A percentile compares a stretch with the other conserved stretches of the same genome.
Conservation (phyloP, 2,113 vertebrate genomes). For the Laterallus jamaicensis region DNA sequence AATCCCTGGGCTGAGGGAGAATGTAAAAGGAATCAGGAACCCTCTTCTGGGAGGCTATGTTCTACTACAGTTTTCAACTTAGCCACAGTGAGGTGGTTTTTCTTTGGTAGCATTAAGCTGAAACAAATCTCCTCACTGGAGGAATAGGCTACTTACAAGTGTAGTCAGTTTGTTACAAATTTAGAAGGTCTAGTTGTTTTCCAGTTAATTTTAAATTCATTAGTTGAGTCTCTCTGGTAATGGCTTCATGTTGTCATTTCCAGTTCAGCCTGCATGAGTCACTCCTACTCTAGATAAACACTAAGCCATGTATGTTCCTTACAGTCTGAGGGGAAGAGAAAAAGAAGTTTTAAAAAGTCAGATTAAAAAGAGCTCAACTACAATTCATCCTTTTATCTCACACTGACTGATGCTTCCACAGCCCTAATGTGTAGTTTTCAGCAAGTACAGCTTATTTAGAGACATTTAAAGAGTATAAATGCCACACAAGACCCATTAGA, state of each 20-base stretch:
- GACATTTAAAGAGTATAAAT: background rate
- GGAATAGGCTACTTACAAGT: background rate
- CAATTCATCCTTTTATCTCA: background rate
- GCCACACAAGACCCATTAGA: slow-evolving; percentile 57
- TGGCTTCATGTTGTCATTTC: background rate
- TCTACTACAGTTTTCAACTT: background rate
- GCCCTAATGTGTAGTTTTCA: background rate
- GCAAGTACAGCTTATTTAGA: background rate
- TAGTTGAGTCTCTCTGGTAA: background rate
- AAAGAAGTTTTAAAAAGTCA: background rate
- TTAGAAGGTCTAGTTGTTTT: background rate
- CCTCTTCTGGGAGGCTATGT: background rate
- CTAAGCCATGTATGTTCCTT: background rate
- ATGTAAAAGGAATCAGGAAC: background rate
- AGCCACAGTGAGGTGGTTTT: background rate
- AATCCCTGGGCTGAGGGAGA: background rate
- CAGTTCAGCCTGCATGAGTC: background rate
- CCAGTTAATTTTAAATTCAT: background rate
- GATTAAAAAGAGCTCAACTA: background rate
- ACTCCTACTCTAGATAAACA: background rate
- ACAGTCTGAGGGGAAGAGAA: background rate
- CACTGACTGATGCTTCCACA: background rate
- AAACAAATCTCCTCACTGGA: background rate
- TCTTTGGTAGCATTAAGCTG: background rate
- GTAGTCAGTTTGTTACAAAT: background rate